Base-by-base conservation (phyloP, 64 coral and sea anemone genomes). In the Dendronephthya gigantea region DNA sequence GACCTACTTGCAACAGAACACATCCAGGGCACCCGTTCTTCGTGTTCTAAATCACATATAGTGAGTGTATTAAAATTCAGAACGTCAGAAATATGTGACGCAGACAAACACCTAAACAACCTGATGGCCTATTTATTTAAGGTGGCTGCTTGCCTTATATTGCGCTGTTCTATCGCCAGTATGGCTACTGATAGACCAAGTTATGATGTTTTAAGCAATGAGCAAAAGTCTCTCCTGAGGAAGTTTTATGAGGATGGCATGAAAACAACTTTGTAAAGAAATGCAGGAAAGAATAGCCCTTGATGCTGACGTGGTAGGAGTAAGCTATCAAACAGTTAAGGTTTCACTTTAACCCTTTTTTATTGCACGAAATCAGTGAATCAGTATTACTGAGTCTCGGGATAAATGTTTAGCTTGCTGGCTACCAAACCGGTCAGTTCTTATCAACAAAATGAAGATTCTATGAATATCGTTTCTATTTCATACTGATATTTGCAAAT, bases 121-220 rank as follows among this genome's bases (percentile, higher is more conserved):
- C 68, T 27, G 0, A 12, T 0, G 32, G 68, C 68, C 30, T 17
- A 16, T 52, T 74, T 74, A 74, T 27, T 74, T 74, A 74, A 74
- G 25, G 68, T 74, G 30, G 68, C 68, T 17, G n/a, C n/a, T 28
- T 74, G 30, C 68, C n/a, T 74, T 25, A 30, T 74, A 1, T 74
- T 74, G 22, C 68, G 13, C 25, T 52, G 50, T 52, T 22, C 50
- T 52, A 52, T 1, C 32, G 68, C 30, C 68, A 74, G 32, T 22
- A 74, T 74, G 68, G 68, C 68, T 27, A 74, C 0, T 74, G 19
- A 74, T 2, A 25, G 11, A 8, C 22, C 19, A 35, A 74, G 25
- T 74, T 74, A 74, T 74, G 68, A 74, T 74, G 68, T 74, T 74
- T 74, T 74, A 74, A 74, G 12, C 30, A 28, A 74, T 28, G 17